A percentile compares a stretch with the other conserved stretches of the same genome.
phyloP scores from a whole-genome alignment of 2,797 vertebrate species.

The Chloroceryle amazona region DNA sequence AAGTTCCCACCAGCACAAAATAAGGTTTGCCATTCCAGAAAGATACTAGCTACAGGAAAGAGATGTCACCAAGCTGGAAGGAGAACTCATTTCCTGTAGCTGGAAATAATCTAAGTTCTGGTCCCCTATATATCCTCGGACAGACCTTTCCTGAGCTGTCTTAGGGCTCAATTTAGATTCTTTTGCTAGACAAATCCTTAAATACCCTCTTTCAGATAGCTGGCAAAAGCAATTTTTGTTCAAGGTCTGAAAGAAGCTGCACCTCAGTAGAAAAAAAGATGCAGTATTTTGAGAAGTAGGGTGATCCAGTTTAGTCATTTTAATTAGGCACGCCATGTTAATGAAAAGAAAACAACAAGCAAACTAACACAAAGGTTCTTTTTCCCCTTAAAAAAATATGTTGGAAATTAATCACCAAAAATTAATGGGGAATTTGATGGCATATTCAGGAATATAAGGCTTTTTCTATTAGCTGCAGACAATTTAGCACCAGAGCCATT shows the following conservation, averaged over 20 bases:
- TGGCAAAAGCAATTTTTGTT: not conserved
- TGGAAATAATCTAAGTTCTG: not conserved
- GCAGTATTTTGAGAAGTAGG: not conserved
- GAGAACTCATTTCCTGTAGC: not conserved
- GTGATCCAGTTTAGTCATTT: not conserved
- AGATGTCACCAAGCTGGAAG: not conserved
- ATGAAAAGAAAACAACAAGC: not conserved
- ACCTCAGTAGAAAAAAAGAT: not conserved
- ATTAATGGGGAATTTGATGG: not conserved
- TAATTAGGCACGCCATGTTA: not conserved
- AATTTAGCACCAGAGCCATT: not conserved
- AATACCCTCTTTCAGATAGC: not conserved
- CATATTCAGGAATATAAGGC: not conserved
- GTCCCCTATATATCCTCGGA: not conserved
- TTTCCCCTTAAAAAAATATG: not conserved
- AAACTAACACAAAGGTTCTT: not conserved
- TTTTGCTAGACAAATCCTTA: not conserved
- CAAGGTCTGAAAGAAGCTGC: not conserved
- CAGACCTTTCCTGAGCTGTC: not conserved
- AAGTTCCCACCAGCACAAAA: not conserved
- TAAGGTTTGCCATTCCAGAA: not conserved
- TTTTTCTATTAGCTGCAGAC: not conserved
- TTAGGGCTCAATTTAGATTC: not conserved
- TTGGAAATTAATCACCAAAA: not conserved
- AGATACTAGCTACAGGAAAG: not conserved